These are phyloP conservation scores for Chrosomus eos DNA, from an alignment of 2,797 vertebrate species.

Conservation along the genomic window DNA sequence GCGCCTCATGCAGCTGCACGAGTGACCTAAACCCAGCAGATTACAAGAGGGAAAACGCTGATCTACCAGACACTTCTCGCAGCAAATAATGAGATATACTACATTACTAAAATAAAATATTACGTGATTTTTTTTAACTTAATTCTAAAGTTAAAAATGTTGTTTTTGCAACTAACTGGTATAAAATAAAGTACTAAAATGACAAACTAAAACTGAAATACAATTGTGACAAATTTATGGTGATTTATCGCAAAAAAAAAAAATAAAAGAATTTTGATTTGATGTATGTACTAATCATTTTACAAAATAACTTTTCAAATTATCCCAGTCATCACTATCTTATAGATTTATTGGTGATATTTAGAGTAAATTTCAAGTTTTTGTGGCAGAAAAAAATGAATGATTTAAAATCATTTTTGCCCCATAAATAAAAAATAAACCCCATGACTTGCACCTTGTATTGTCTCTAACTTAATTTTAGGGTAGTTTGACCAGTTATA, in stretches of 20 bases:
- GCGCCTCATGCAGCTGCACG: neutral
- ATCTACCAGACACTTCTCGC: neutral
- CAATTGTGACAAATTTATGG: too few relatives aligned
- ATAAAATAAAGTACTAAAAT: too few relatives aligned
- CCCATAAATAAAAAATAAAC: neutral
- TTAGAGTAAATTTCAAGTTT: neutral
- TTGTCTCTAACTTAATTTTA: neutral
- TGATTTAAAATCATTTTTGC: neutral
- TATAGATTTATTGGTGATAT: neutral
- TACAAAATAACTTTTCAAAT: too few relatives aligned
- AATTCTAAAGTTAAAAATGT: too few relatives aligned
- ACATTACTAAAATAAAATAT: neutral
- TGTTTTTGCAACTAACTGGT: neutral
- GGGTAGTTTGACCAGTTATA: neutral
- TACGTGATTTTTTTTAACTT: too few relatives aligned
- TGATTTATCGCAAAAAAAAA: too few relatives aligned
- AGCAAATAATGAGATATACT: neutral
- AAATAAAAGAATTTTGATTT: too few relatives aligned
- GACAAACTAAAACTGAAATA: too few relatives aligned
- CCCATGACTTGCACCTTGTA: neutral
- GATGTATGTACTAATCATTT: too few relatives aligned
- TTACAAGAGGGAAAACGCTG: slow-evolving; percentile 20
- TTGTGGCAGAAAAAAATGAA: neutral
- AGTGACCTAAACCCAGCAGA: neutral
- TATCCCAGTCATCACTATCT: neutral